Evolutionary conservation across 2,113 vertebrate species (phyloP).

Genomic region (Peucedramus taeniatus): DNA sequence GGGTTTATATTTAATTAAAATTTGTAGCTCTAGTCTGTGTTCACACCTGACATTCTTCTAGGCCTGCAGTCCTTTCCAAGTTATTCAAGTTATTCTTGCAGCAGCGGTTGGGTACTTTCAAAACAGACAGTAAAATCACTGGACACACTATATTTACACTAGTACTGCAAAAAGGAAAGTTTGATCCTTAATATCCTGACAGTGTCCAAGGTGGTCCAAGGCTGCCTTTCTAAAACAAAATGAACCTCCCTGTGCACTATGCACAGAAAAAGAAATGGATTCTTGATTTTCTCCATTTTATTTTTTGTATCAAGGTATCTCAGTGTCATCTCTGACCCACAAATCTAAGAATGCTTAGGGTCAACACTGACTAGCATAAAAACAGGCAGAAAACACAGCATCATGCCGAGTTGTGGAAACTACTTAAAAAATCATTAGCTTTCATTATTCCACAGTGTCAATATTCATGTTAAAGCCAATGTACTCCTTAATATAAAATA

Average conservation of each 20-base stretch:
- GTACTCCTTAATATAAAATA: background rate
- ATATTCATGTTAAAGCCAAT: background rate
- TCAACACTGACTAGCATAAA: background rate
- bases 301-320: background rate
- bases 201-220: background rate
- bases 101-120: background rate
- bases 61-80: background rate
- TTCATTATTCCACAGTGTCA: background rate
- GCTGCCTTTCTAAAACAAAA: background rate
- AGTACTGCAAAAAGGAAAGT: background rate
- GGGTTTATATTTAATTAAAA: background rate
- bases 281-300: background rate
- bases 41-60: background rate
- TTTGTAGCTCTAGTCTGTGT: background rate
- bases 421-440: background rate
- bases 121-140: background rate
- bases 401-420: background rate
- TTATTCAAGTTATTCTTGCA: background rate
- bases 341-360: background rate
- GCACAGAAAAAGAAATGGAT: background rate
- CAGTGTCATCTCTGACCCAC: background rate
- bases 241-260: background rate
- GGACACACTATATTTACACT: background rate
- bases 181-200: background rate
- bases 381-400: background rate